Conservation (phyloP, 1,140 invertebrate genomes). For the Hycleus phaleratus region DNA sequence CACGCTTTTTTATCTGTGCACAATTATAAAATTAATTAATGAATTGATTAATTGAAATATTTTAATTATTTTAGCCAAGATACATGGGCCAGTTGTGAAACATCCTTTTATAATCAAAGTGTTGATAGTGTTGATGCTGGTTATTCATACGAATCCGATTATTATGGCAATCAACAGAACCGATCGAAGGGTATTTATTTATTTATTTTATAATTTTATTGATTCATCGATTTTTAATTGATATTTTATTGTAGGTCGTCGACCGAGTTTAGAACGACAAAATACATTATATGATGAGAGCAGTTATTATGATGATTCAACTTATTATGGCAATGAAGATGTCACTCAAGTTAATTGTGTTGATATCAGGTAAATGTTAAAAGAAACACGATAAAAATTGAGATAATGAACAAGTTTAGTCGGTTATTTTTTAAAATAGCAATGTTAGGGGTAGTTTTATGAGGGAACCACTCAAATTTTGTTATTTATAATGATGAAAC, state of each 20-base stretch:
- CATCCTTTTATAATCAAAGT: conserved; percentile 29
- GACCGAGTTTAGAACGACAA: conserved; percentile 72
- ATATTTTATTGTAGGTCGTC: conserved; percentile 40
- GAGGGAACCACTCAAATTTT: no score
- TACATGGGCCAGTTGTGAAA: conserved; percentile 34
- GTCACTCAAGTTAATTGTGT: conserved; percentile 28
- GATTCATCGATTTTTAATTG: neutral
- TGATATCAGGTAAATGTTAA: conserved; percentile 2
- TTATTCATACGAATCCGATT: conserved; percentile 45
- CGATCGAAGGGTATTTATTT: neutral
- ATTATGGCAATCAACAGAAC: conserved; percentile 28
- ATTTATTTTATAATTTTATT: neutral
- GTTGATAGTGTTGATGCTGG: conserved; percentile 38
- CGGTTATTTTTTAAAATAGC: neutral
- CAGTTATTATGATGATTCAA: conserved; percentile 29
- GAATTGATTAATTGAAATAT: no score
- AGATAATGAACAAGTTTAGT: neutral
- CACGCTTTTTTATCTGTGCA: neutral
- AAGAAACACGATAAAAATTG: neutral
- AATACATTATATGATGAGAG: conserved; percentile 69
- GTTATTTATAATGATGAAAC: no score
- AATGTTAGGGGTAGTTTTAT: neutral
- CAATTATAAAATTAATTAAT: no score
- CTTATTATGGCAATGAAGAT: conserved; percentile 24
- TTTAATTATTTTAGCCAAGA: conserved; percentile 34